A percentile compares a stretch with the other conserved stretches of the same genome.
These are phyloP conservation scores for Anguilla japonica DNA, from an alignment of 2,113 vertebrate species.

Conservation along the genomic window DNA sequence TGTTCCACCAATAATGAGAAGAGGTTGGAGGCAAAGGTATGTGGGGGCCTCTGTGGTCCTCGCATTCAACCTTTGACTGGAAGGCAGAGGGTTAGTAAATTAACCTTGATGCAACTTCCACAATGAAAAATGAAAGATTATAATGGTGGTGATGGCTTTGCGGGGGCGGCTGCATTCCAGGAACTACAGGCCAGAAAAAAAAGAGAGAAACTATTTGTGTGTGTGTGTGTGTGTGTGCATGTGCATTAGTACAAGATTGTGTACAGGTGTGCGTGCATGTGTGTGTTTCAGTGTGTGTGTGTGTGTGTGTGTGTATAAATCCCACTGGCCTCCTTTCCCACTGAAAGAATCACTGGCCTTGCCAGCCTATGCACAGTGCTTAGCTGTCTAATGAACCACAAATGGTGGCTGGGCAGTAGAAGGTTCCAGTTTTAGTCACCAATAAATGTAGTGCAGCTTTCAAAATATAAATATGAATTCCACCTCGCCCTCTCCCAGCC, in stretches of 20 bases:
- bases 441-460: constrained; percentile 59
- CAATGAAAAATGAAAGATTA: not conserved
- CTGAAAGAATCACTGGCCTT: constrained; percentile 24
- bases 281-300: not conserved
- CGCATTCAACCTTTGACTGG: not conserved
- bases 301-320: constrained; percentile 29
- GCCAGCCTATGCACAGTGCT: constrained; percentile 35
- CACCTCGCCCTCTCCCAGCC: constrained; percentile 66
- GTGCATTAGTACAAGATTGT: not conserved
- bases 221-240: not conserved
- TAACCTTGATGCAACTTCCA: not conserved
- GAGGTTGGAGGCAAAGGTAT: not conserved
- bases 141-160: not conserved
- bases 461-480: constrained; percentile 58
- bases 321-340: constrained; percentile 37
- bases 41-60: not conserved
- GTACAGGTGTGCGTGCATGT: not conserved
- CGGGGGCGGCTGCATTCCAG: not conserved
- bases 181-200: not conserved
- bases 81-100: not conserved
- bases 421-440: constrained; percentile 52
- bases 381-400: constrained; percentile 56
- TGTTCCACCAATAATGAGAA: not conserved
- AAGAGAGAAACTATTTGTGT: no score
- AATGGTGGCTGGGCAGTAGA: constrained; percentile 54